Percentiles rank a stretch among this genome's conserved stretches.
Evolutionary conservation across 1,140 invertebrate genomes (phyloP).

Genomic region (Drosophila busckii): DNA sequence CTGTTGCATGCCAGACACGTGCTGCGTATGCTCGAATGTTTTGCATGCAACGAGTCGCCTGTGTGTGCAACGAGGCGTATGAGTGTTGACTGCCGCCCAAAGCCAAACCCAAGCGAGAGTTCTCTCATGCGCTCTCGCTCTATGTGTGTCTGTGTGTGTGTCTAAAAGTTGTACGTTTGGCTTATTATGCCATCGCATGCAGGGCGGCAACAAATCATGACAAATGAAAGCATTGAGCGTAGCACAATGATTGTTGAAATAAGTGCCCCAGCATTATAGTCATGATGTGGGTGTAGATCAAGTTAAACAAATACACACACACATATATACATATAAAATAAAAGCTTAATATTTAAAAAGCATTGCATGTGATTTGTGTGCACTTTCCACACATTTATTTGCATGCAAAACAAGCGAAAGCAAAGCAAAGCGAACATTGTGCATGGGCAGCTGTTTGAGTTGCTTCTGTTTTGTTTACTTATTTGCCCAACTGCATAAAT

Average conservation of each 20-base stretch:
- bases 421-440: not conserved
- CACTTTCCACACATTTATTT: not conserved
- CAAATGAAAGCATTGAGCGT: constrained; percentile 41
- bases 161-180: constrained; percentile 36
- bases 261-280: constrained; percentile 7
- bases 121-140: not conserved
- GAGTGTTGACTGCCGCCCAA: constrained; percentile 66
- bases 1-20: constrained; percentile 52
- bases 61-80: constrained; percentile 63
- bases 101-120: too few relatives aligned
- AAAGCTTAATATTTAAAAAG: constrained; percentile 14
- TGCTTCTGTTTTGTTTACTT: constrained; percentile 52
- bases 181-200: constrained; percentile 69
- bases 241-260: constrained; percentile 15
- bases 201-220: constrained; percentile 65
- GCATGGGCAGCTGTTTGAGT: constrained; percentile 47
- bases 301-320: constrained; percentile 8
- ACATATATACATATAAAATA: not conserved
- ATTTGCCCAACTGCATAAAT: constrained; percentile 41
- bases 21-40: constrained; percentile 28
- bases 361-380: constrained; percentile 30
- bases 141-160: not conserved
- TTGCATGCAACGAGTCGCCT: constrained; percentile 53
- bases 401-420: not conserved
- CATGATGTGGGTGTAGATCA: constrained; percentile 13